Base-by-base conservation (phyloP, 2,113 vertebrate species). In the Alaudala cheleensis region DNA sequence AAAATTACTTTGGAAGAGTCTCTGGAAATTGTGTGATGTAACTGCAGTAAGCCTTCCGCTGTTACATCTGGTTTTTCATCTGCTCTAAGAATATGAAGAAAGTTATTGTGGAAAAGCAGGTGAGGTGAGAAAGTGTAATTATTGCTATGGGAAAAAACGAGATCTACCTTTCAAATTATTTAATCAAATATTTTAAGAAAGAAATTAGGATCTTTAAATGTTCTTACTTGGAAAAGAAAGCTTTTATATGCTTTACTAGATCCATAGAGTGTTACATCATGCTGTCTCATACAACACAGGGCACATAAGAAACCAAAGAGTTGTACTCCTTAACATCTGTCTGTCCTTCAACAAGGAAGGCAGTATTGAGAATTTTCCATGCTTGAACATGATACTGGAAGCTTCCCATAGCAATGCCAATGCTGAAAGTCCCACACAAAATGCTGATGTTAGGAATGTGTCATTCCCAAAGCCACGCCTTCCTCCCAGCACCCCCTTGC, bases 301-400 rank as follows among this genome's bases (percentile, higher is more conserved):
- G 44, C 57, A 70, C 23, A 16, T 61, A 50, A 77, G 39, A 91
- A 85, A 50, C 37, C 21, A 34, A 45, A 25, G 71, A 86, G 67
- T 66, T 93, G 39, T 78, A 45, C 25, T 88, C 50, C 51, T 61
- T 81, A 90, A 89, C 84, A 80, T 91, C 91, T 95, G 94, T 69
- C 81, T 80, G 64, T 86, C 50, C 26, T 96, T 14, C 85, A 94
- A 92, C 87, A 94, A 94, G 91, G 50, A 66, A 90, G 49, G 73
- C 96, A 92, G 66, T 93, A 97, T 80, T 85, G 79, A 95, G 81
- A 86, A 90, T 92, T 95, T 94, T 90, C 74, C 87, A 82, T 7
- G 62, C 87, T 87, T 77, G 81, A 95, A 95, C 37, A 77, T 28
- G 81, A 91, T 70, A 39, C 90, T 92, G 87, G 90, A 87, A 81